Conservation (phyloP, 2,888 invertebrate species). For the Glyphotaelius pellucidus region DNA sequence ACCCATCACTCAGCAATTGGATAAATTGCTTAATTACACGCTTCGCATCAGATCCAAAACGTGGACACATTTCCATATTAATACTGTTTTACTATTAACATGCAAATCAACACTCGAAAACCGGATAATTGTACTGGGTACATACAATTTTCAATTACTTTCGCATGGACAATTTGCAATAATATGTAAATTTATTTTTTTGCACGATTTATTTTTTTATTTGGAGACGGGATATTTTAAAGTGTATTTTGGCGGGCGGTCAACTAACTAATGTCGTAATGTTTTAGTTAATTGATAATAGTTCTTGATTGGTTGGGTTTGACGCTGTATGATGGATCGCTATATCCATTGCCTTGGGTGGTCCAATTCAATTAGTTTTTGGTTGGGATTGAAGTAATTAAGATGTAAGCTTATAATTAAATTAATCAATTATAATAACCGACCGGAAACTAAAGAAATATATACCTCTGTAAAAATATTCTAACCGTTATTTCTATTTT, state of each 20-base stretch:
- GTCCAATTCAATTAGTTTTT: not conserved
- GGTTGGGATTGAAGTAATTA: not conserved
- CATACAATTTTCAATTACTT: slow-evolving; percentile 26
- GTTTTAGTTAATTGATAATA: slow-evolving; percentile 22
- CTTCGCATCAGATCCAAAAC: not conserved
- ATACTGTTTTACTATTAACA: slow-evolving; percentile 33
- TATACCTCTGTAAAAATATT: not conserved
- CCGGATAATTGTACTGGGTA: not conserved
- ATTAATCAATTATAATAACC: not conserved
- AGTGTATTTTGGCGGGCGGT: not conserved
- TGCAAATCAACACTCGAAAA: slow-evolving; percentile 24
- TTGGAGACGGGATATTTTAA: not conserved
- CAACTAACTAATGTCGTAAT: not conserved
- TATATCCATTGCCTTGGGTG: not conserved
- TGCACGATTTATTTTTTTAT: not conserved
- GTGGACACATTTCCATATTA: slow-evolving; percentile 29
- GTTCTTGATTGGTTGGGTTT: not conserved
- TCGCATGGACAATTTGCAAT: slow-evolving; percentile 7
- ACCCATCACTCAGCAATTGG: slow-evolving; percentile 9
- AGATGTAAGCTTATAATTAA: not conserved
- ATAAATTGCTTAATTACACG: slow-evolving; percentile 31
- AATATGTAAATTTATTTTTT: not conserved
- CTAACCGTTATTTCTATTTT: not conserved
- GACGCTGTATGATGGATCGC: slow-evolving; percentile 23
- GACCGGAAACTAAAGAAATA: not conserved